These are phyloP conservation scores for Brachymystax lenok DNA, from an alignment of 2,797 vertebrate species.

Conservation along the genomic window DNA sequence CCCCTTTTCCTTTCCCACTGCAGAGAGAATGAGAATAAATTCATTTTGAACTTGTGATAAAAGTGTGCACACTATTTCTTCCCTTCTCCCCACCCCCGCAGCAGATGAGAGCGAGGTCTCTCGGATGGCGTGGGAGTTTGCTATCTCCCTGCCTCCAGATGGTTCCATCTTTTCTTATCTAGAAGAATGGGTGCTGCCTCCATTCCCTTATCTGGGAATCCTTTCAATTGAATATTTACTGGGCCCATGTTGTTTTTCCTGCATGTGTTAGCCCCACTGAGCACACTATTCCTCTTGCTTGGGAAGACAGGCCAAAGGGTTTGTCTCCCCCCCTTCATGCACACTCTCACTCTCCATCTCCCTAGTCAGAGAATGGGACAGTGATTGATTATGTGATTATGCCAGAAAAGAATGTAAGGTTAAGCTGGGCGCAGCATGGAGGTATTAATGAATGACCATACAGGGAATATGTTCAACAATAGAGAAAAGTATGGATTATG, in stretches of 20 bases:
- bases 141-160: conserved; percentile 85
- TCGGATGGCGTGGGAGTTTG: conserved; percentile 80
- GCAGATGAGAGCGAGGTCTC: conserved; percentile 78
- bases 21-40: conserved; percentile 37
- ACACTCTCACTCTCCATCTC: conserved; percentile 52
- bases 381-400: conserved; percentile 76
- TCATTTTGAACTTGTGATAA: conserved; percentile 79
- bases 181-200: conserved; percentile 84
- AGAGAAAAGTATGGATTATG: conserved; percentile 56
- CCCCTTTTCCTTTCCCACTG: conserved; percentile 28
- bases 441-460: conserved; percentile 53
- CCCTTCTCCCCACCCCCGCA: conserved; percentile 62
- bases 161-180: conserved; percentile 84
- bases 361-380: conserved; percentile 69
- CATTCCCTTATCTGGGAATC: conserved; percentile 84
- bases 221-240: conserved; percentile 88
- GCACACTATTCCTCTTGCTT: conserved; percentile 71
- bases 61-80: conserved; percentile 72
- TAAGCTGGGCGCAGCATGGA: conserved; percentile 55
- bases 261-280: conserved; percentile 69
- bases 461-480: conserved; percentile 57
- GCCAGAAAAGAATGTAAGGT: conserved; percentile 68
- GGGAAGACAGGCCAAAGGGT: conserved; percentile 66
- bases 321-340: conserved; percentile 64
- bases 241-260: conserved; percentile 75